phyloP scores from a whole-genome alignment of 64 coral and sea anemone genomes.

The Porites lutea region DNA sequence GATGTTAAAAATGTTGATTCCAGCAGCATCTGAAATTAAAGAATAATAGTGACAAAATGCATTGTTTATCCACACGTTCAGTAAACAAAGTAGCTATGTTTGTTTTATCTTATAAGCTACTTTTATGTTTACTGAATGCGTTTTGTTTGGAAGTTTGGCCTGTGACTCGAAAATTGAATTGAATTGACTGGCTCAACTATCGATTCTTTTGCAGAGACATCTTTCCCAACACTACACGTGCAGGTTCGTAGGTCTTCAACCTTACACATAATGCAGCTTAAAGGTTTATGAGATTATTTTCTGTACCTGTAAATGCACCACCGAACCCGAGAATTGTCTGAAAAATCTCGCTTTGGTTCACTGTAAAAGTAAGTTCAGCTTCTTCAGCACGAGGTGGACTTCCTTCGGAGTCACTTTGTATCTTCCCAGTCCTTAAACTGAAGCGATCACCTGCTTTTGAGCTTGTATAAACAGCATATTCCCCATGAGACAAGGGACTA shows the following conservation, averaged over 20 bases:
- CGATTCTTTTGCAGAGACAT: too few relatives aligned
- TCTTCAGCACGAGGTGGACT: neutral
- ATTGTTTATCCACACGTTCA: too few relatives aligned
- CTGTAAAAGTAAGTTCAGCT: constrained; percentile 54
- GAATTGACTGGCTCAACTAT: too few relatives aligned
- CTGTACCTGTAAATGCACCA: constrained; percentile 66
- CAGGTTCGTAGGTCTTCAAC: too few relatives aligned
- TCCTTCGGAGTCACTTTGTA: neutral
- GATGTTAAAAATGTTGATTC: constrained; percentile 89
- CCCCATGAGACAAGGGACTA: constrained; percentile 51
- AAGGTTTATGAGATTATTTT: too few relatives aligned
- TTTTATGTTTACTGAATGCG: too few relatives aligned
- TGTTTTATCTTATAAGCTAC: too few relatives aligned
- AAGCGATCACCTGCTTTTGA: constrained; percentile 84
- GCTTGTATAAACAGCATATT: constrained; percentile 94
- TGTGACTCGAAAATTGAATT: too few relatives aligned
- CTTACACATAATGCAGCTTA: too few relatives aligned
- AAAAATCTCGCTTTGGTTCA: constrained; percentile 60
- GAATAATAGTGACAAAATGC: neutral
- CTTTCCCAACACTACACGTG: too few relatives aligned
- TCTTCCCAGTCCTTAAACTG: constrained; percentile 55
- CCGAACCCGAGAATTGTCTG: constrained; percentile 91
- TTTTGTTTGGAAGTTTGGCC: too few relatives aligned
- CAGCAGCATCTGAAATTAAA: constrained; percentile 87
- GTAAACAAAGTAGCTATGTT: too few relatives aligned